Evolutionary conservation across 2,888 invertebrate genomes (phyloP).

Genomic region (Sceliomorpha sp.): DNA sequence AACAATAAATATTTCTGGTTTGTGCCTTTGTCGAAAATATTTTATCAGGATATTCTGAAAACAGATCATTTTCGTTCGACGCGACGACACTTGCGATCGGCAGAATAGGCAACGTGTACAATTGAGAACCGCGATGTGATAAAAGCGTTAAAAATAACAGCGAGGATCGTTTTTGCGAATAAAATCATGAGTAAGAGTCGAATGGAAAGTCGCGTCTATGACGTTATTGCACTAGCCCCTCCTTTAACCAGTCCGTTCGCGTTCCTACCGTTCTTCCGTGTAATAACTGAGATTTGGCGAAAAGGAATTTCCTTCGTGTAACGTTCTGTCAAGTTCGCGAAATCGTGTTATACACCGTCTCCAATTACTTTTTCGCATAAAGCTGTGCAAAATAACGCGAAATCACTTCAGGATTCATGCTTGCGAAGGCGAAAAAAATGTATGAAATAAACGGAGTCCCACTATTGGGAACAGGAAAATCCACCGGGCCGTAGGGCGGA

Average conservation of each 20-base stretch:
- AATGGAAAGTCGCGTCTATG: constrained; percentile 39
- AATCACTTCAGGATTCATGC: constrained; percentile 6
- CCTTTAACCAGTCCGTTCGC: constrained; percentile 32
- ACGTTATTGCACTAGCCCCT: constrained; percentile 62
- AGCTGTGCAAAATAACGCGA: neutral
- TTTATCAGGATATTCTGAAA: constrained; percentile 23
- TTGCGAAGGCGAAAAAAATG: constrained; percentile 40
- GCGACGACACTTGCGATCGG: constrained; percentile 19
- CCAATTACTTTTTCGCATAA: constrained; percentile 36
- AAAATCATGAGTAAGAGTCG: constrained; percentile 15
- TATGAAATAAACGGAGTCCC: constrained; percentile 36
- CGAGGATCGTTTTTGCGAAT: constrained; percentile 26
- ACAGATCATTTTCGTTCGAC: constrained; percentile 6
- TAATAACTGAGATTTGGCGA: constrained; percentile 6
- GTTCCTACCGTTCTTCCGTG: neutral
- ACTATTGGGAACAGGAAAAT: too few species aligned
- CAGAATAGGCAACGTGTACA: constrained; percentile 3
- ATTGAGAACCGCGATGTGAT: neutral
- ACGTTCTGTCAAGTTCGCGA: constrained; percentile 62
- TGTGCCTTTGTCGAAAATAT: too few species aligned
- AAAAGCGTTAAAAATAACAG: constrained; percentile 19
- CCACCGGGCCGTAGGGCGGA: too few species aligned
- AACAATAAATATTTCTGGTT: too few species aligned
- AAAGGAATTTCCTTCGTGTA: constrained; percentile 11
- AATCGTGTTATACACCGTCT: constrained; percentile 44